These are phyloP conservation scores for Phocides pigmalion DNA, from an alignment of 1,140 invertebrate species.

Conservation along the genomic window DNA sequence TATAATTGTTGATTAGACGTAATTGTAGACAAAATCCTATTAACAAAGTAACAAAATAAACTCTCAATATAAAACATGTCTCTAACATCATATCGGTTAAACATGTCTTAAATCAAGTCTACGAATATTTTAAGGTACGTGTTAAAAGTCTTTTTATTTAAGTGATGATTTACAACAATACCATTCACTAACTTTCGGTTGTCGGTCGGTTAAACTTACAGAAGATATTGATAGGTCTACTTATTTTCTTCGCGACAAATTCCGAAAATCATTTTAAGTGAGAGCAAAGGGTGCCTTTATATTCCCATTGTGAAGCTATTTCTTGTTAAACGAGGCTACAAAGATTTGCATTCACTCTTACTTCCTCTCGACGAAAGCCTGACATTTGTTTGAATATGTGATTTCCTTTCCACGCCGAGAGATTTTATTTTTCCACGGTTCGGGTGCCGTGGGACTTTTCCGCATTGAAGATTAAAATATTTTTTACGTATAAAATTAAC, in stretches of 20 bases:
- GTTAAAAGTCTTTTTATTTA: no score
- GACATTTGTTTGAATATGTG: slow-evolving; percentile 61
- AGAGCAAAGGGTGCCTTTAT: slow-evolving; percentile 40
- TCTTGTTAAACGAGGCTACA: slow-evolving; percentile 50
- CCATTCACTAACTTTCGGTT: no score
- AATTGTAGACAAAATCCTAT: no score
- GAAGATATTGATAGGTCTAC: slow-evolving; percentile 34
- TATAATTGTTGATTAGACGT: no score
- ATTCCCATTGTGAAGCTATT: slow-evolving; percentile 49
- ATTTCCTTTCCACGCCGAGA: slow-evolving; percentile 19
- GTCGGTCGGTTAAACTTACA: neutral
- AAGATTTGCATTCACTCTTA: slow-evolving; percentile 62
- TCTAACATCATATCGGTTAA: no score
- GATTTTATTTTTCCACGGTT: slow-evolving; percentile 8
- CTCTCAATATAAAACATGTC: no score
- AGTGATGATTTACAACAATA: no score
- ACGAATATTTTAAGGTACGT: no score
- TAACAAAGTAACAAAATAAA: no score
- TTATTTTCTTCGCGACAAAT: slow-evolving; percentile 42
- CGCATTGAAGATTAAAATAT: no score
- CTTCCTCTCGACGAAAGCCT: slow-evolving; percentile 45
- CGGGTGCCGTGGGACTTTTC: neutral
- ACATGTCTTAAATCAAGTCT: no score
- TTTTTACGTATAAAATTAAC: no score
- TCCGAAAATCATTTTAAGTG: slow-evolving; percentile 34